Base-by-base conservation (phyloP, 2,797 vertebrate species). In the Emys orbicularis region DNA sequence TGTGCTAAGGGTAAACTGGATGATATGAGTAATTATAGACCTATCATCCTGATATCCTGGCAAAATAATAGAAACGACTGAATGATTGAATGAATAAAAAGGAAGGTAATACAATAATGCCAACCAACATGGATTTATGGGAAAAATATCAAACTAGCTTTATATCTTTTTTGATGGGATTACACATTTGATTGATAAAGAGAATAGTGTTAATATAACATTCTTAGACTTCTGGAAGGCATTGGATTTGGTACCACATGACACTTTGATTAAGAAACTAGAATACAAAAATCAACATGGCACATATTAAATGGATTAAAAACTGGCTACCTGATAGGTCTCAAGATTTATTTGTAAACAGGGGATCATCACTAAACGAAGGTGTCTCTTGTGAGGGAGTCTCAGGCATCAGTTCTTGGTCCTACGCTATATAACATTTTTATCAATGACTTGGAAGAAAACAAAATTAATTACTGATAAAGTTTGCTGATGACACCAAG, bases 61-160 rank as follows among this genome's bases (percentile, higher is more conserved):
- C 65, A 87, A 95, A 95, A 90, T 86, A 97, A 91, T 57, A 57
- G 96, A 84, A 96, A 95, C 83, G 93, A 37, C 83, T 92, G 92
- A 95, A 90, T 96, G 95, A 96, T 87, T 94, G 95, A 88, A 94
- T 81, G 77, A 97, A 96, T 95, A 95, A 94, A 97, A 96, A 93
- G 95, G 86, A 96, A 94, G 8, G 10, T 92, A 94, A 96, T 96
- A 97, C 97, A 72, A 72, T 97, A 97, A 96, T 96, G 88, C 27
- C 79, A 97, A 95, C 96, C 96, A 97, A 95, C 94, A 97, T 96
- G 92, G 92, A 90, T 72, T 91, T 89, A 94, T 68, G 49, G 91
- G 96, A 97, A 97, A 90, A 72, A 97, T 93, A 94, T 97, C 90
- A 97, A 96, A 94, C 87, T 91, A 97, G 95, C 94, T 77, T 77